Evolutionary conservation across 2,113 vertebrate species (phyloP), one percentile per base, ranked within the genome.

Genomic region (Sprattus sprattus): DNA sequence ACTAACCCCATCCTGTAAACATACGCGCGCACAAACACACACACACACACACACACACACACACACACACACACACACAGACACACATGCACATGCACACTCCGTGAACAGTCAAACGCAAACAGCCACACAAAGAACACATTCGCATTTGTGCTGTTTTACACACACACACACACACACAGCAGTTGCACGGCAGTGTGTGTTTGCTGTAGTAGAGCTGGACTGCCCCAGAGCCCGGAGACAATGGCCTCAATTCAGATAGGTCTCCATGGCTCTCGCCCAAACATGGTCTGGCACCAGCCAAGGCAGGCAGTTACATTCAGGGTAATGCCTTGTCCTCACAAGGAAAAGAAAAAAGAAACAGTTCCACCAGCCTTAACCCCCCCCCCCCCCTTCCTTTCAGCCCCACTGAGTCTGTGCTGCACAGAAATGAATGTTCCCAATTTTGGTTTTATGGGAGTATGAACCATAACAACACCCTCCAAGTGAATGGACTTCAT

Each of bases 381-480:
- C 11, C n/a, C n/a, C 11, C 25, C n/a, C 7, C 20, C 6, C 20
- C 6, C 4, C 6, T 2, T 3, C 54, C 20, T 60, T 64, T n/a
- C 20, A n/a, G 57, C 20, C 57, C 5, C 4, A 64, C 57, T n/a
- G 6, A n/a, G 57, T 20, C 57, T 64, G 57, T 2, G 52, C 52
- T 18, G 16, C 22, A 82, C 13, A 45, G 4, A 75, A 45, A 83
- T 4, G 15, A 46, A 49, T 46, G 45, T 49, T 81, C 22, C 47
- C 78, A 75, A 89, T 87, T 39, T 87, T 67, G 6, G 16, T 84
- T 86, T 86, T 57, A 87, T 83, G 71, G 45, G 28, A 89, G 83
- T 87, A 87, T 71, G n/a, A 67, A 84, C 6, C 3, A 16, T 60
- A 64, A 90, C 85, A 89, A 86, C 84, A 82, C 46, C 45, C 25